A percentile compares a stretch with the other conserved stretches of the same genome.
Evolutionary conservation across 2,888 invertebrate species (phyloP).

Genomic region (Craniophora ligustri): DNA sequence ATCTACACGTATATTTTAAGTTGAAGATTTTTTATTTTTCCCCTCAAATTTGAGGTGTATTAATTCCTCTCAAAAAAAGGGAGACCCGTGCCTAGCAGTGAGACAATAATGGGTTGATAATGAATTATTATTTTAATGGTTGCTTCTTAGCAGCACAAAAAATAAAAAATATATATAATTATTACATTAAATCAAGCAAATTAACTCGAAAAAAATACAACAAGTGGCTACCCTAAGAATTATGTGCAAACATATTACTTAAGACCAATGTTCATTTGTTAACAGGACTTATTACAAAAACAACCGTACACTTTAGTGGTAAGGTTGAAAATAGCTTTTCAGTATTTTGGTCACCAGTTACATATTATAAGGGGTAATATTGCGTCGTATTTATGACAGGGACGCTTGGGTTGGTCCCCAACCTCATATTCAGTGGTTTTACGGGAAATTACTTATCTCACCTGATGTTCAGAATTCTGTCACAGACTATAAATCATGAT

Average conservation of each 20-base stretch:
- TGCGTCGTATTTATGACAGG: constrained; percentile 69
- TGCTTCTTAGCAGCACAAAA: constrained; percentile 8
- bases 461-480: constrained; percentile 55
- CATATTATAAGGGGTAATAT: constrained; percentile 53
- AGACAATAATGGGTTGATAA: no score
- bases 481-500: constrained; percentile 46
- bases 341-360: constrained; percentile 41
- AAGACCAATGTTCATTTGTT: constrained; percentile 52
- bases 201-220: constrained; percentile 45
- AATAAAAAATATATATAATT: constrained; percentile 35
- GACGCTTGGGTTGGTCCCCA: constrained; percentile 64
- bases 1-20: no score
- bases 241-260: constrained; percentile 56
- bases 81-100: no score
- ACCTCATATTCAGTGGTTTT: constrained; percentile 69
- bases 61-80: no score
- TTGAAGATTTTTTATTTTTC: no score
- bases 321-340: constrained; percentile 10
- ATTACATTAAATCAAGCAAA: constrained; percentile 17
- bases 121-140: no score
- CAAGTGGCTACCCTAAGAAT: constrained; percentile 43
- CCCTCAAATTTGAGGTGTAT: no score
- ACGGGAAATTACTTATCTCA: constrained; percentile 70
- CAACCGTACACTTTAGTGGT: neutral
- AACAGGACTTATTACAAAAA: neutral